Base-by-base conservation (phyloP, 2,113 vertebrate species). In the Poecilia latipinna region DNA sequence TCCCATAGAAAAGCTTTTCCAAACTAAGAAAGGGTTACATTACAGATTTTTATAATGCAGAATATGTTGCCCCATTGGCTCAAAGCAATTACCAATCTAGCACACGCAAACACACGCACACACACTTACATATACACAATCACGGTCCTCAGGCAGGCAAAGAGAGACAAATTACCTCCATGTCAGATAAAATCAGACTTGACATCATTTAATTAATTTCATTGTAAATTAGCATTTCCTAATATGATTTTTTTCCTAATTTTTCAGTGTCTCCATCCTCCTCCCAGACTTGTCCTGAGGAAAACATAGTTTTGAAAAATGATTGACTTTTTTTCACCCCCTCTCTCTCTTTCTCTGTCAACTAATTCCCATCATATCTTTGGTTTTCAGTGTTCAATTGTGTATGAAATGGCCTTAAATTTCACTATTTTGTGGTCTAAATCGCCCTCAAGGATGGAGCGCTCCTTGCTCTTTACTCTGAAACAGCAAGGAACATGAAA, bases 161-260 rank as follows among this genome's bases (percentile, higher is more conserved):
- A 89, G 79, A 81, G 67, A 96, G 94, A 96, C 94, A 95, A 96
- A 97, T 96, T 96, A 94, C 94, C 93, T 96, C 88, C 92, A 94
- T 96, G 95, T 96, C 94, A 95, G 94, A 96, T 95, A 95, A 96
- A 97, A 97, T 96, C 95, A 95, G 93, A 93, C 87, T 74, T 94
- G 92, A 93, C 93, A 96, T 96, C 90, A 94, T 96, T 96, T 96
- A 96, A 97, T 97, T 93, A 95, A 96, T 96, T 96, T 94, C 88
- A 84, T 73, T 79, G 74, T 80, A 75, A 87, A 91, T 91, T 91
- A 90, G 89, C 85, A 91, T 92, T 92, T 93, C 76, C 88, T 91
- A 91, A 90, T 90, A 73, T 87, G 74, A 68, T 77, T 76, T 74
- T 77, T 74, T 12, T 3, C 3, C 2, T 8, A 78, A 78, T 79